Base-by-base conservation (phyloP, 2,797 vertebrate species). In the Poeciliopsis infans region DNA sequence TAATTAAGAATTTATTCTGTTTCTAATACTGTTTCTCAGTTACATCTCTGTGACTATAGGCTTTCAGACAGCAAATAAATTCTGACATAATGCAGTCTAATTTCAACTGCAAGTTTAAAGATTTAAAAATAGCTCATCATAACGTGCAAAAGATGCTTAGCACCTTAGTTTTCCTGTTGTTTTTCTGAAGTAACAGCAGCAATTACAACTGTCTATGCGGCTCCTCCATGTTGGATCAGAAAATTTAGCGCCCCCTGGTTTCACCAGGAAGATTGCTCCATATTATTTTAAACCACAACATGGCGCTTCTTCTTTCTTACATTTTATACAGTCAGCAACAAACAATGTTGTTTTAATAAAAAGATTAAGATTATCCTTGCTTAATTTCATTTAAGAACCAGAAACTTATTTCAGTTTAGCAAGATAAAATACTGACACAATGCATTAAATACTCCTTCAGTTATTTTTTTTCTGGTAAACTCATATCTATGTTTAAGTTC, bases 161-260 rank as follows among this genome's bases (percentile, higher is more conserved):
- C 13, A 16, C 3, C 28, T 20, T 69, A n/a, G 5, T 25, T 69
- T 69, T 69, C 5, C 5, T n/a, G 23, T 23, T 43, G 12, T 13
- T 41, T 43, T 25, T 69, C 18, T 68, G 23, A 41, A 41, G 36
- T 41, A 68, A 68, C 8, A 73, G 25, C 47, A 47, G 18, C 70
- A 80, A 51, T 66, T 69, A 61, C 86, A 82, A 55, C 81, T 79
- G 74, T 80, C 47, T 46, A 18, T 64, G 79, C 59, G 73, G 80
- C 74, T 81, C 72, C 73, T 68, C 53, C 71, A 82, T 76, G 74
- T 64, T 69, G 28, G 74, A 75, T 69, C 5, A 81, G 77, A n/a
- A 45, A 51, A 83, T 53, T 49, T 15, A n/a, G 76, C 77, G 81
- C 84, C 88, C 86, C 81, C 91, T 92, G 77, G 78, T 90, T 87